Conservation (phyloP, 2,797 vertebrate species). For the Garrulus glandarius region DNA sequence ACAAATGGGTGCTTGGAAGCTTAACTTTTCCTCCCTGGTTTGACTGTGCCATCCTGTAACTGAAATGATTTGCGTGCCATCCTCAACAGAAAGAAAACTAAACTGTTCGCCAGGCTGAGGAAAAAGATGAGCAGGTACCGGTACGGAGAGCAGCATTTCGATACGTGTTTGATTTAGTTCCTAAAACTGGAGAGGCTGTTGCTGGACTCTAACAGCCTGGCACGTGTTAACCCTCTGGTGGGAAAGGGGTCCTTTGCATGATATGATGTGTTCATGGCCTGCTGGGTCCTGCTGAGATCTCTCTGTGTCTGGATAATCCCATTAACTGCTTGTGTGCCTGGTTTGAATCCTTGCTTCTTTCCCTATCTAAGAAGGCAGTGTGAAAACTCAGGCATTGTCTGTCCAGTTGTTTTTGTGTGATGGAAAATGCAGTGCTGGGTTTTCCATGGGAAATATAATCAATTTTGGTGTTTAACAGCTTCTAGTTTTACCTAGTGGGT, state of each 20-base stretch:
- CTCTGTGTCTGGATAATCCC: slow-evolving; percentile 54
- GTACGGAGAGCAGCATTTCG: slow-evolving; percentile 51
- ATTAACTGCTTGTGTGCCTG: slow-evolving; percentile 55
- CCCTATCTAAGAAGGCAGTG: background rate
- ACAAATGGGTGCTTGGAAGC: background rate
- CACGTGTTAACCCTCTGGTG: slow-evolving; percentile 53
- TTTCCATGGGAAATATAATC: background rate
- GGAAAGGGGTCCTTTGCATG: slow-evolving; percentile 55
- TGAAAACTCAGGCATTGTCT: background rate
- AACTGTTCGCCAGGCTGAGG: slow-evolving; percentile 82
- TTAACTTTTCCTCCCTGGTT: slow-evolving; percentile 44
- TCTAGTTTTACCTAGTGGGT: background rate
- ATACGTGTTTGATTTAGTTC: slow-evolving; percentile 22
- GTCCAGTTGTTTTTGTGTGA: background rate
- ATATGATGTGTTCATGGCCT: background rate
- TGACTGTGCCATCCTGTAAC: slow-evolving; percentile 53
- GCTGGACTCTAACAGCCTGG: slow-evolving; percentile 64
- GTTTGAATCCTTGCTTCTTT: slow-evolving; percentile 43
- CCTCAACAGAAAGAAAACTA: slow-evolving; percentile 84
- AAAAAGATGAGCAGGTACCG: slow-evolving; percentile 82
- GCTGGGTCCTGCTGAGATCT: slow-evolving; percentile 27
- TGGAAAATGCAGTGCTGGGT: background rate
- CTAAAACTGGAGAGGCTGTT: slow-evolving; percentile 49
- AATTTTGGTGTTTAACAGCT: background rate
- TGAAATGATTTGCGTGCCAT: slow-evolving; percentile 60